phyloP scores from a whole-genome alignment of 2,113 vertebrate genomes.

The Chaetodon auriga region DNA sequence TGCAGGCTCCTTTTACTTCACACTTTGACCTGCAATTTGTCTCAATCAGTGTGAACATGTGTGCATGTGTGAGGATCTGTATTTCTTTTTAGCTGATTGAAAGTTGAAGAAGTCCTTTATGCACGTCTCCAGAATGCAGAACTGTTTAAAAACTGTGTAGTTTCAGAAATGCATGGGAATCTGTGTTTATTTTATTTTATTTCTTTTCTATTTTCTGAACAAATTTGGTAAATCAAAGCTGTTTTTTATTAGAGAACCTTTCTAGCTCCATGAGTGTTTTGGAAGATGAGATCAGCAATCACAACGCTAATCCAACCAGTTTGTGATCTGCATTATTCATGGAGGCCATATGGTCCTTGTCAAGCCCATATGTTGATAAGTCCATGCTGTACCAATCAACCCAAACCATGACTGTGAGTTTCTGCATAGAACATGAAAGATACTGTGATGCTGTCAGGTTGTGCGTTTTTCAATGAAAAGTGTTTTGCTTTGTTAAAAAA shows the following conservation, averaged over 20 bases:
- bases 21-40: not conserved
- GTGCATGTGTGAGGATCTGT: not conserved
- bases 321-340: slow-evolving; percentile 20
- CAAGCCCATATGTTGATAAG: slow-evolving; percentile 14
- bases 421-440: slow-evolving; percentile 56
- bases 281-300: not conserved
- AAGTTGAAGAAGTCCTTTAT: slow-evolving; percentile 3
- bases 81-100: not conserved
- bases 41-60: not conserved
- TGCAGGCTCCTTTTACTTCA: not conserved
- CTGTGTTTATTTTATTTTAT: not conserved
- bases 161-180: not conserved
- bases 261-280: not conserved
- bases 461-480: slow-evolving; percentile 60
- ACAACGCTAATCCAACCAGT: slow-evolving; percentile 15
- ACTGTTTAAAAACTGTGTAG: not conserved
- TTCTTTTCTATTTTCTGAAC: not conserved
- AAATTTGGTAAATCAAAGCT: slow-evolving; percentile 4
- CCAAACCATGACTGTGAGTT: slow-evolving; percentile 39
- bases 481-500: slow-evolving; percentile 60
- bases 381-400: not conserved
- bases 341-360: slow-evolving; percentile 14
- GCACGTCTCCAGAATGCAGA: not conserved
- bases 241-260: slow-evolving; percentile 1
- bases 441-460: slow-evolving; percentile 49